A percentile compares a stretch with the other conserved stretches of the same genome.
Conservation (phyloP, 1,140 invertebrate genomes). For the Bombus turneri region DNA sequence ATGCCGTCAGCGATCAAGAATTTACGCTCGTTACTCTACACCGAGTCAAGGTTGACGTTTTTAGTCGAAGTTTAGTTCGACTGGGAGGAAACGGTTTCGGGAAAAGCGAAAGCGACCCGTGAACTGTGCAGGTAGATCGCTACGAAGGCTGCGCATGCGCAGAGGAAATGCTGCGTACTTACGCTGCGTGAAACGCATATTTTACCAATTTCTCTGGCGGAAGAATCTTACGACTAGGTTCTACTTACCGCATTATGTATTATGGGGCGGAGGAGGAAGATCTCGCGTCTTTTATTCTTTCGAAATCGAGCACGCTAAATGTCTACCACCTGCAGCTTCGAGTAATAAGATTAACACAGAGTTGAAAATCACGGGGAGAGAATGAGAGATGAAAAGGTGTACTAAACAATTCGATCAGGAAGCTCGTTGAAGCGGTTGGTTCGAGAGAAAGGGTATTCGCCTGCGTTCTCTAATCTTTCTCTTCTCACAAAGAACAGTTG, state of each 20-base stretch:
- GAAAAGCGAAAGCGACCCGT: slow-evolving; percentile 20
- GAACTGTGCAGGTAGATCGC: too few relatives aligned
- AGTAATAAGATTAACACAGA: neutral
- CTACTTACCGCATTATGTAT: neutral
- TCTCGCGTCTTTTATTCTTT: neutral
- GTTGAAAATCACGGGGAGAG: neutral
- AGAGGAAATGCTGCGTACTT: neutral
- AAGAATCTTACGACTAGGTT: neutral
- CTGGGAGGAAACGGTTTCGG: slow-evolving; percentile 34
- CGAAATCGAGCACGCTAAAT: neutral
- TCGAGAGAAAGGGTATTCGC: slow-evolving; percentile 13
- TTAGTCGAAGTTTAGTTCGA: slow-evolving; percentile 9
- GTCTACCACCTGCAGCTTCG: slow-evolving; percentile 19
- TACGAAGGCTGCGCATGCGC: neutral
- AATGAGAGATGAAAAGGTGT: neutral
- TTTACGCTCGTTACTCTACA: neutral
- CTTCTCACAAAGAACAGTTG: slow-evolving; percentile 31
- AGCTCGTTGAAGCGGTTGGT: neutral
- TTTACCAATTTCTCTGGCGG: neutral
- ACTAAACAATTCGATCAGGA: slow-evolving; percentile 11
- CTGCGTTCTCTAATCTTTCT: slow-evolving; percentile 29
- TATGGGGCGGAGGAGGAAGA: neutral
- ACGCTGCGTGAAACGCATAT: neutral
- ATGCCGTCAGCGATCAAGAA: slow-evolving; percentile 23
- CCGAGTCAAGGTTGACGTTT: neutral